Conservation (phyloP, 2,888 invertebrate genomes). For the Drosophila kambysellisi region DNA sequence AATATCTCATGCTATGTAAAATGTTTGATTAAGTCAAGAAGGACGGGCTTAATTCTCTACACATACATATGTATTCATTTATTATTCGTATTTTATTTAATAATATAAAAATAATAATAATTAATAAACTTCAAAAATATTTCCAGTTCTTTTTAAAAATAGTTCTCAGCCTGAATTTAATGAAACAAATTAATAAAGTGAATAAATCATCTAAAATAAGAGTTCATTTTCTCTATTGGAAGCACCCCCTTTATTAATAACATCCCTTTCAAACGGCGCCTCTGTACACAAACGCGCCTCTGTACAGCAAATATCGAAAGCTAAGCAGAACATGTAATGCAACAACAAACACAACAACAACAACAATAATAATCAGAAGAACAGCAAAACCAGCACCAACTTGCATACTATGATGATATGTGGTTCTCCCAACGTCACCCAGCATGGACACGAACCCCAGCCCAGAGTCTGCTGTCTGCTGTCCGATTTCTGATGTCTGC, state of each 20-base stretch:
- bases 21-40: background rate
- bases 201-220: background rate
- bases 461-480: constrained; percentile 17
- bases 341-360: constrained; percentile 28
- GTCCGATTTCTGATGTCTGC: constrained; percentile 33
- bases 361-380: background rate
- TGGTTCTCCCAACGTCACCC: constrained; percentile 49
- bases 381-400: constrained; percentile 27
- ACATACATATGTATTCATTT: background rate
- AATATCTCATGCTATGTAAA: background rate
- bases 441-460: constrained; percentile 29
- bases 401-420: constrained; percentile 56
- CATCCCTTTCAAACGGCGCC: constrained; percentile 7
- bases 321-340: constrained; percentile 46
- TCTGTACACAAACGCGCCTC: constrained; percentile 23
- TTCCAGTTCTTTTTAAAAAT: background rate
- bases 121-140: background rate
- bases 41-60: background rate
- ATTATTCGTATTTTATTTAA: background rate
- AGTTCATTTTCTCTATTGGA: background rate
- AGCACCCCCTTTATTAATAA: background rate
- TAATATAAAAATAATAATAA: background rate
- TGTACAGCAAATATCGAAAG: constrained; percentile 5
- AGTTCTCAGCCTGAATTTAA: background rate
- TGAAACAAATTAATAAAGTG: background rate